Conservation (phyloP, 2,113 vertebrate genomes). For the Entosphenus tridentatus region DNA sequence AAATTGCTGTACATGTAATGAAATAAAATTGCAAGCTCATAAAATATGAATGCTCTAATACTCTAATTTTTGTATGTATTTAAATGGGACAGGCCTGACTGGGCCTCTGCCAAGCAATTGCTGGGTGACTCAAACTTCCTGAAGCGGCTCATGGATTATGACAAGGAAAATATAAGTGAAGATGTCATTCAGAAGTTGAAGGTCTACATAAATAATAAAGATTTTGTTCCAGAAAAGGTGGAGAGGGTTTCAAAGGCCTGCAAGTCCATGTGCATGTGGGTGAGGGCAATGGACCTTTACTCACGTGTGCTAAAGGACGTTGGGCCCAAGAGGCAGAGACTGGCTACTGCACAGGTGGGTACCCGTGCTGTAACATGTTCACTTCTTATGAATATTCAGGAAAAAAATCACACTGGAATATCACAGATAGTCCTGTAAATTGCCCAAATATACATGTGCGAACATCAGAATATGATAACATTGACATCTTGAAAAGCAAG, state of each 20-base stretch:
- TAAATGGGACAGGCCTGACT: constrained; percentile 28
- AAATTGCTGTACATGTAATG: not conserved
- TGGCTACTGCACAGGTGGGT: constrained; percentile 30
- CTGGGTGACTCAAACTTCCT: constrained; percentile 43
- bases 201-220: constrained; percentile 39
- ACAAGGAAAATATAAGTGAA: constrained; percentile 45
- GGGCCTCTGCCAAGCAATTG: constrained; percentile 40
- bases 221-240: constrained; percentile 49
- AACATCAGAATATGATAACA: too few species aligned
- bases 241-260: constrained; percentile 51
- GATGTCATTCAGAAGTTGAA: constrained; percentile 37
- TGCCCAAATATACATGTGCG: too few species aligned
- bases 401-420: too few species aligned
- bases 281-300: constrained; percentile 45
- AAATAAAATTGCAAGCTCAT: too few species aligned
- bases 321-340: constrained; percentile 35
- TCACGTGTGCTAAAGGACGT: constrained; percentile 40
- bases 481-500: too few species aligned
- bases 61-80: not conserved
- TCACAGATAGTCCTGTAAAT: too few species aligned
- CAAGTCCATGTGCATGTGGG: constrained; percentile 51
- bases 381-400: too few species aligned
- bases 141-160: constrained; percentile 32
- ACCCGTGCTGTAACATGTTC: too few species aligned
- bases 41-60: too few species aligned